Percentiles rank a stretch among this genome's conserved stretches.
Evolutionary conservation across 2,888 invertebrate species (phyloP).

Genomic region (Hemicrepidius hirtus): DNA sequence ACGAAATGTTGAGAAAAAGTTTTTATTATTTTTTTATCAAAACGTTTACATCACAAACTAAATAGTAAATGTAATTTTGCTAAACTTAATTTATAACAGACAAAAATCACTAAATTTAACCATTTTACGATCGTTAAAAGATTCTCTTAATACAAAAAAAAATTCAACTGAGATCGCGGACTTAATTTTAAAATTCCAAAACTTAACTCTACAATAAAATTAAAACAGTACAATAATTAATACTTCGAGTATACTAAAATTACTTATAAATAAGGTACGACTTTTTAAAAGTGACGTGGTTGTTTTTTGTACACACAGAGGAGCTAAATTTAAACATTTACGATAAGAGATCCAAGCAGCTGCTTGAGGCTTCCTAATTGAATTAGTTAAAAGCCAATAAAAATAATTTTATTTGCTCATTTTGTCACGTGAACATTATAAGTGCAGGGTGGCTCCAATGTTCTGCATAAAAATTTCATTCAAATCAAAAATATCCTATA

Average conservation of each 20-base stretch:
- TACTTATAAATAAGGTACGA: slow-evolving; percentile 14
- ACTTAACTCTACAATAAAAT: slow-evolving; percentile 30
- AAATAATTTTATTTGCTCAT: slow-evolving; percentile 11
- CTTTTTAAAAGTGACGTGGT: background rate
- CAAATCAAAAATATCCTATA: slow-evolving; percentile 7
- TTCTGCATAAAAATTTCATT: slow-evolving; percentile 9
- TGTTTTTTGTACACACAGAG: slow-evolving; percentile 9
- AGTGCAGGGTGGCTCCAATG: background rate
- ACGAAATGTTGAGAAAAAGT: slow-evolving; percentile 18
- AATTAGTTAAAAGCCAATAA: slow-evolving; percentile 1
- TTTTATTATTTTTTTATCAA: slow-evolving; percentile 41
- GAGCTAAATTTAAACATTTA: background rate
- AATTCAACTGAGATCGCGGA: slow-evolving; percentile 33
- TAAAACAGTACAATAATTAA: slow-evolving; percentile 17
- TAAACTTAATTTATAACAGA: slow-evolving; percentile 41
- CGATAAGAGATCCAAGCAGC: slow-evolving; percentile 1
- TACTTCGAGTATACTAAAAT: slow-evolving; percentile 14
- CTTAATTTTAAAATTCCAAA: slow-evolving; percentile 26
- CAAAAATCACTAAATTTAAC: slow-evolving; percentile 14
- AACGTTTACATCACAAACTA: slow-evolving; percentile 52
- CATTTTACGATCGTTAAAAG: slow-evolving; percentile 8
- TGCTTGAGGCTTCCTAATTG: background rate
- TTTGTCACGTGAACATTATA: slow-evolving; percentile 4
- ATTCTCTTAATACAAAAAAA: slow-evolving; percentile 6
- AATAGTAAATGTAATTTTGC: slow-evolving; percentile 26